Evolutionary conservation across 2,888 invertebrate genomes (phyloP).

Genomic region (Junonia oenone): DNA sequence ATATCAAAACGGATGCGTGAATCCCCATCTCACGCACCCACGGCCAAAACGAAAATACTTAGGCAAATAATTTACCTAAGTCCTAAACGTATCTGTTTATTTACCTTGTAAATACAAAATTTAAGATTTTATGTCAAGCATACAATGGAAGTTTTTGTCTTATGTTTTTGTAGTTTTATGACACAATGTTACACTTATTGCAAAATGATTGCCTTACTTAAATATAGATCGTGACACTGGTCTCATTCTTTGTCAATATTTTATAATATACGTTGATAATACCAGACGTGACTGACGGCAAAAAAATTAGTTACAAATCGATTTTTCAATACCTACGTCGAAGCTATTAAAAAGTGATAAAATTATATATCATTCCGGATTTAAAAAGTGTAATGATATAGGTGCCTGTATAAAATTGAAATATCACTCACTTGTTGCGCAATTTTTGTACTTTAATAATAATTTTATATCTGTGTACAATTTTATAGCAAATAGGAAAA

Average conservation of each 20-base stretch:
- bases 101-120: not conserved
- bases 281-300: not conserved
- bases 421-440: too few species aligned
- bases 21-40: too few species aligned
- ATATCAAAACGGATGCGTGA: too few species aligned
- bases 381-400: not conserved
- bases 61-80: not conserved
- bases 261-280: constrained; percentile 6
- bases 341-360: not conserved
- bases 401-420: too few species aligned
- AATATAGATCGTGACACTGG: constrained; percentile 21
- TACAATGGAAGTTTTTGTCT: constrained; percentile 3
- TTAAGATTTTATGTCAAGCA: not conserved
- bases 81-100: not conserved
- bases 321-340: not conserved
- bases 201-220: constrained; percentile 10
- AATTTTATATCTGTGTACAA: too few species aligned
- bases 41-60: too few species aligned
- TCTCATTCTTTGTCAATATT: constrained; percentile 16
- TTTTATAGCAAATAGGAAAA: too few species aligned
- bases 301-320: not conserved
- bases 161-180: not conserved
- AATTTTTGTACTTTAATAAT: too few species aligned
- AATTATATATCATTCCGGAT: not conserved
- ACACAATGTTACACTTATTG: not conserved